These are phyloP conservation scores for Halichoerus grypus DNA, from an alignment of 2,113 vertebrate genomes.

Conservation along the genomic window DNA sequence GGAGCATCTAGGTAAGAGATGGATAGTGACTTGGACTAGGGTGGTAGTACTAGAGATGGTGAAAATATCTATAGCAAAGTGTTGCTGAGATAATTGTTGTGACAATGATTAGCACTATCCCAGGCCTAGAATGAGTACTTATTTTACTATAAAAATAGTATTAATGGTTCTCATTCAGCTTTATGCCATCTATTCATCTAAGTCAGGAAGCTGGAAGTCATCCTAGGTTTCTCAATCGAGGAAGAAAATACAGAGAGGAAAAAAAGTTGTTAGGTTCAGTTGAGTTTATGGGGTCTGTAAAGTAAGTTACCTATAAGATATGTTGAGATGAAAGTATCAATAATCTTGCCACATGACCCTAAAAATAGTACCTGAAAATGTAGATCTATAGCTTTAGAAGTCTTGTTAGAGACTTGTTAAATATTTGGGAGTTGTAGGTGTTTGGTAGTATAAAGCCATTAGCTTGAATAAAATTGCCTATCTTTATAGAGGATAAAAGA, in stretches of 20 bases:
- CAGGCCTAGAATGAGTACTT: not conserved
- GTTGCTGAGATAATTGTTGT: not conserved
- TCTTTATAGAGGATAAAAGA: not conserved
- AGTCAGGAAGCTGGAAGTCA: not conserved
- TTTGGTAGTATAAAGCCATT: conserved; percentile 30
- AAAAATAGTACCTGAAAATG: conserved; percentile 31
- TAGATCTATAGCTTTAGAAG: conserved; percentile 18
- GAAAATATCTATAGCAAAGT: not conserved
- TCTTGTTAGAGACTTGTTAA: conserved; percentile 26
- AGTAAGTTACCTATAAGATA: not conserved
- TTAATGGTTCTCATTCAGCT: not conserved
- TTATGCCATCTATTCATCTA: not conserved
- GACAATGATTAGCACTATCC: not conserved
- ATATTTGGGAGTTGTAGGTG: conserved; percentile 4
- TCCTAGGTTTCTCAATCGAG: not conserved
- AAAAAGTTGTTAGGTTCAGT: not conserved
- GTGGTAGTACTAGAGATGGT: not conserved
- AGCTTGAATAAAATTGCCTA: not conserved
- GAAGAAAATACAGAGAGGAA: conserved; percentile 8
- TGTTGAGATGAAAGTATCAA: not conserved
- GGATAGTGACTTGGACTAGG: not conserved
- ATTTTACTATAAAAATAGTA: not conserved
- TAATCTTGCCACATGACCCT: not conserved
- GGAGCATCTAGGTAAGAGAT: not conserved
- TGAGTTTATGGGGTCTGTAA: not conserved